Conservation (phyloP, 2,888 invertebrate genomes). For the Ypsolopha sequella region DNA sequence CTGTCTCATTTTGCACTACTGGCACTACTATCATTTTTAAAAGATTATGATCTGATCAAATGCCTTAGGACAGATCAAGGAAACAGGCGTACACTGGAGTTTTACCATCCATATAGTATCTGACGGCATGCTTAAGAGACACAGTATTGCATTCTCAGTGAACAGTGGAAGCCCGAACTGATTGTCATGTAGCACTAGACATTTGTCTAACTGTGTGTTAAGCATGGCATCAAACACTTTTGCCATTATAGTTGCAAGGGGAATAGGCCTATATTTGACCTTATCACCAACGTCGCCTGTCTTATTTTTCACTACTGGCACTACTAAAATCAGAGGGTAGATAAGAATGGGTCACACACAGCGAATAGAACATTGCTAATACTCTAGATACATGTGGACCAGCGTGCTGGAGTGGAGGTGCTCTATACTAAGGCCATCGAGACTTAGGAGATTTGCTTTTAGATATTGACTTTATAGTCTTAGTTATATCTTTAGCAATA, state of each 20-base stretch:
- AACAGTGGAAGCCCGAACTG: slow-evolving; percentile 14
- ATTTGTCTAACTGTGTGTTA: slow-evolving; percentile 9
- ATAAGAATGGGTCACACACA: too few relatives aligned
- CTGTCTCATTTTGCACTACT: not conserved
- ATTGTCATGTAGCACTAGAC: slow-evolving; percentile 11
- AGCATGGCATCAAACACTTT: slow-evolving; percentile 14
- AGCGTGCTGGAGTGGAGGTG: too few relatives aligned
- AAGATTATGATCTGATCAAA: slow-evolving; percentile 14
- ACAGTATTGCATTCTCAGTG: not conserved
- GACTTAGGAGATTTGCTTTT: too few relatives aligned
- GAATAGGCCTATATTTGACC: slow-evolving; percentile 15
- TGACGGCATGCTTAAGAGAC: too few relatives aligned
- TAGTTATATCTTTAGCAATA: too few relatives aligned
- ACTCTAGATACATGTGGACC: too few relatives aligned
- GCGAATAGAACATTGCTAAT: too few relatives aligned
- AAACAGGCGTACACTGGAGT: slow-evolving; percentile 11
- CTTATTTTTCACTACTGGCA: not conserved
- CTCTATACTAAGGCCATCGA: too few relatives aligned
- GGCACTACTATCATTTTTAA: too few relatives aligned
- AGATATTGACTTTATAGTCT: too few relatives aligned
- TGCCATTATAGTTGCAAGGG: slow-evolving; percentile 11
- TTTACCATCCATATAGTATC: slow-evolving; percentile 1
- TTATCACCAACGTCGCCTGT: slow-evolving; percentile 5
- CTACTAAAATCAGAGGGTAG: too few relatives aligned
- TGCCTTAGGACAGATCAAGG: slow-evolving; percentile 10